phyloP scores from a whole-genome alignment of 2,797 vertebrate species.

The Enoplosus armatus region DNA sequence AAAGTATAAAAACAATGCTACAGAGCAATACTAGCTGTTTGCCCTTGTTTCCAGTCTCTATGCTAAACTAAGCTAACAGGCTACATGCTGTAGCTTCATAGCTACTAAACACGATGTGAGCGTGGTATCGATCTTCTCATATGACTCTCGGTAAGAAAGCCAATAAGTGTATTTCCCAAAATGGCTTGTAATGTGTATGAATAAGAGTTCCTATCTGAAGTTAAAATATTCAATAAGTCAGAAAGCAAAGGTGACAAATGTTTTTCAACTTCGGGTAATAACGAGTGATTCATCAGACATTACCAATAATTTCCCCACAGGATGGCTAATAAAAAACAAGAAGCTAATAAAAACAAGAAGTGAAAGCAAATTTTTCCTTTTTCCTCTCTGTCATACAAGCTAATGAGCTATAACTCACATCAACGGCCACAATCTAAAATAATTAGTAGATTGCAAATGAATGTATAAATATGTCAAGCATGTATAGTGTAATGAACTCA shows the following conservation, averaged over 20 bases:
- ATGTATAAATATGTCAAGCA: not conserved
- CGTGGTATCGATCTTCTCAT: not conserved
- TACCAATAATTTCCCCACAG: conserved; percentile 59
- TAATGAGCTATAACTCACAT: not conserved
- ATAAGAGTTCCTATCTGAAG: not conserved
- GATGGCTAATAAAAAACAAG: no score
- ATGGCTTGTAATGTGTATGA: no score
- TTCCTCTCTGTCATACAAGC: conserved; percentile 26
- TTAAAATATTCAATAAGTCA: conserved; percentile 27
- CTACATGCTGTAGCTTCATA: not conserved
- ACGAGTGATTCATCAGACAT: conserved; percentile 70
- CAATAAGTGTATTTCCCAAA: not conserved
- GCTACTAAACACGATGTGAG: not conserved
- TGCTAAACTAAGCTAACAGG: not conserved
- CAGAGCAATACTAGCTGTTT: not conserved
- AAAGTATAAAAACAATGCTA: not conserved
- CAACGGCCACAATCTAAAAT: conserved; percentile 21
- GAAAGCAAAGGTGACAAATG: conserved; percentile 4
- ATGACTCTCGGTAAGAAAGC: not conserved
- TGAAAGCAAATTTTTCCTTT: conserved; percentile 59
- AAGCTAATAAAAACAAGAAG: no score
- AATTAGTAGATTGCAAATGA: conserved; percentile 4
- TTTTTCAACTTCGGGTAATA: conserved; percentile 59
- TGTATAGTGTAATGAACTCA: not conserved
- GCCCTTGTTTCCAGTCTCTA: not conserved